Conservation (phyloP, 2,888 invertebrate genomes). For the Dryobotodes eremita region DNA sequence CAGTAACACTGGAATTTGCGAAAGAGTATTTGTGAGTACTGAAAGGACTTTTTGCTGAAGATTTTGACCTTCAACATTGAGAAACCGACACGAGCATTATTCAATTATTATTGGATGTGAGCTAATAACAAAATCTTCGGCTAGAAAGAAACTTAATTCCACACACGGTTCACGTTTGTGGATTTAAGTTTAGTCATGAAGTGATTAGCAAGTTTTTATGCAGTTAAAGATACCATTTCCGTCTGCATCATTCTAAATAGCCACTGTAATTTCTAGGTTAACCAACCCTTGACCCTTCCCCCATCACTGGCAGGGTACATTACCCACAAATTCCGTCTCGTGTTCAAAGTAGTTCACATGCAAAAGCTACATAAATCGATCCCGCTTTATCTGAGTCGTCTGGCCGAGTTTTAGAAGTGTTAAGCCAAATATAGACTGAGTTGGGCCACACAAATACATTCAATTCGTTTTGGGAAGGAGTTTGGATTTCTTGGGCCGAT, state of each 20-base stretch:
- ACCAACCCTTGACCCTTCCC: slow-evolving; percentile 25
- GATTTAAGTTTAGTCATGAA: background rate
- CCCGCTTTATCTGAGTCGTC: slow-evolving; percentile 67
- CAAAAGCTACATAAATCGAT: slow-evolving; percentile 69
- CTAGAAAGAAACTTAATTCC: background rate
- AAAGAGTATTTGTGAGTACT: slow-evolving; percentile 19
- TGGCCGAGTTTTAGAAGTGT: slow-evolving; percentile 68
- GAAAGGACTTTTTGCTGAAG: background rate
- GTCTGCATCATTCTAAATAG: background rate
- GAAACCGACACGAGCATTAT: background rate
- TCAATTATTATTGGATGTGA: background rate
- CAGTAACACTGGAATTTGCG: slow-evolving; percentile 93
- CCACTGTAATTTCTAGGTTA: background rate
- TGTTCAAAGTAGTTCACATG: slow-evolving; percentile 49
- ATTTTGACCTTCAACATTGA: background rate
- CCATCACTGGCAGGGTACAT: slow-evolving; percentile 3
- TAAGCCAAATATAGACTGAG: slow-evolving; percentile 67
- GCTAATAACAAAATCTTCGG: background rate
- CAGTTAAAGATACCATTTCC: slow-evolving; percentile 3
- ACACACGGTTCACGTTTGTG: no score
- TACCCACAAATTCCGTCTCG: slow-evolving; percentile 29
- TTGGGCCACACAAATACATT: slow-evolving; percentile 52
- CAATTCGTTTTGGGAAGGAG: slow-evolving; percentile 58
- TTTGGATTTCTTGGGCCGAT: background rate
- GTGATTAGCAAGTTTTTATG: background rate